phyloP scores from a whole-genome alignment of 2,113 vertebrate species.

The Rhipidura dahli region DNA sequence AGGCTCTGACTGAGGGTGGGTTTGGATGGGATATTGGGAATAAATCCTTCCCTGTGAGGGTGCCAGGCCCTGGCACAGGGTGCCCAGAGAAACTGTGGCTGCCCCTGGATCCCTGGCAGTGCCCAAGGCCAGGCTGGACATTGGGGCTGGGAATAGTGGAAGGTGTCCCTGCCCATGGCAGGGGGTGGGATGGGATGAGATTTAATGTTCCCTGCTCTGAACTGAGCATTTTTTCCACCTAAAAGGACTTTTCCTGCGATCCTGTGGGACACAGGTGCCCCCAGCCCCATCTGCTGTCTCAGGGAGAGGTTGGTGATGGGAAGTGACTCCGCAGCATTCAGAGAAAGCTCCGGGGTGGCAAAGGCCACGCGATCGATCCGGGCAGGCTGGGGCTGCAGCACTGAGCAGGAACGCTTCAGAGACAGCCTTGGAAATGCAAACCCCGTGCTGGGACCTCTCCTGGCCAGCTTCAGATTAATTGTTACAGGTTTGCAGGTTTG shows the following conservation, averaged over 20 bases:
- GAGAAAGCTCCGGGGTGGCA: background rate
- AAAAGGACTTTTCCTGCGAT: background rate
- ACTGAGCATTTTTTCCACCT: accelerated
- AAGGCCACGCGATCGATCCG: background rate
- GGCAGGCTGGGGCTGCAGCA: background rate
- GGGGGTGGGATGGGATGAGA: background rate
- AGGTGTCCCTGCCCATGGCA: background rate
- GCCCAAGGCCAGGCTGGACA: background rate
- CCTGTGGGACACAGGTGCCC: background rate
- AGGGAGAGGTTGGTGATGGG: background rate
- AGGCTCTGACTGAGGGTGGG: background rate
- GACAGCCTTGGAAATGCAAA: background rate
- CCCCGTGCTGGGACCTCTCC: background rate
- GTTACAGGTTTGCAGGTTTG: background rate
- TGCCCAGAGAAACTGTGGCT: background rate
- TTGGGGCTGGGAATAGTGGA: accelerated
- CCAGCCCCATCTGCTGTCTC: background rate
- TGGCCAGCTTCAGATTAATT: background rate
- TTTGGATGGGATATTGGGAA: background rate
- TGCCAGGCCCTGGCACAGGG: background rate
- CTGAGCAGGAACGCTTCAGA: background rate
- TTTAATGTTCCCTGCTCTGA: background rate
- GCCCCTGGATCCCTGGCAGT: background rate
- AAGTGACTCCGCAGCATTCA: background rate
- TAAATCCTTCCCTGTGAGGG: background rate